Base-by-base conservation (phyloP, 1,140 invertebrate genomes). In the Ooceraea biroi region DNA sequence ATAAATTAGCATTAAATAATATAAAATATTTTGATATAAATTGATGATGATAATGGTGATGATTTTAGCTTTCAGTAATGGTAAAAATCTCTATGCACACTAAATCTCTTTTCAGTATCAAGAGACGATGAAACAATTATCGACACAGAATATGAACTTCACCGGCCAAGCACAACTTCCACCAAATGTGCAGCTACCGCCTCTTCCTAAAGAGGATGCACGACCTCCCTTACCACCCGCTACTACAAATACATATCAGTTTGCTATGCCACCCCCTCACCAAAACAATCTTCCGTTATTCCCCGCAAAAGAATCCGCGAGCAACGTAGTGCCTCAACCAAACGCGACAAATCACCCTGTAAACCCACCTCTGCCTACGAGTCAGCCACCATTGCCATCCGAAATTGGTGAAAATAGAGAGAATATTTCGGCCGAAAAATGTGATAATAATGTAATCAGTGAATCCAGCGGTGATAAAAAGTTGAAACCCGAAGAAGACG, bases 51-150 rank as follows among this genome's bases (percentile, higher is more conserved):
- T 36, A 7, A 36, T 36, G 36, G 7, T 36, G 36, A 36, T 36
- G 36, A 36, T 36, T 3, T 3, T 36, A 7, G 7, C 7, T 36
- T 36, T 36, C 7, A 36, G 36, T 36, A 36, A 36, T 36, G 36
- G 63, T 41, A 71, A 48, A 52, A 86, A 80, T 87, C 90, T 90
- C 3, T 52, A 68, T 44, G 14, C 22, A 27, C 12, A 55, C 17
- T 12, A 44, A n/a, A 27, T 57, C 44, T 0, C 92, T 72, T 95
- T 95, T 84, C 91, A 96, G 95, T 96, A 96, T 92, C 93, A 95
- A 82, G 94, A 96, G 88, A 95, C 95, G 82, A 94, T 96, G 94
- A 95, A 95, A 90, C 93, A 93, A 50, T 91, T 95, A 71, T 95
- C 95, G 30, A 90, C 94, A 10, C 89, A 94, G 66, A 93, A 89